These are phyloP conservation scores for Amphipyra berbera DNA, from an alignment of 2,888 invertebrate species.

Conservation along the genomic window DNA sequence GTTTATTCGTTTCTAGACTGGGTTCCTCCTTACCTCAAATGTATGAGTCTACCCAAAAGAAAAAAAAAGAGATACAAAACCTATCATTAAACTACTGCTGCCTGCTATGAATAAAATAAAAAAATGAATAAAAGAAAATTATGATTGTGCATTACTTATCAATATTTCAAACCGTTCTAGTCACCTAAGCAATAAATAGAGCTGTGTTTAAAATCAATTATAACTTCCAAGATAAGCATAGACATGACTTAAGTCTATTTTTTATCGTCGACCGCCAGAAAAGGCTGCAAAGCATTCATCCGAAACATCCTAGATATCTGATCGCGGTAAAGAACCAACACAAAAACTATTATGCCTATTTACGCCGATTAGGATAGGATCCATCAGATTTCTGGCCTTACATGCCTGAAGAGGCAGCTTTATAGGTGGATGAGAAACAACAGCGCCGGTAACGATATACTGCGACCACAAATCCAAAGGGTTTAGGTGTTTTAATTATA, in stretches of 20 bases:
- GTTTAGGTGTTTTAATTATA: neutral
- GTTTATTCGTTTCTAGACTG: no score
- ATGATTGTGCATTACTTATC: no score
- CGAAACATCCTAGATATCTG: slow-evolving; percentile 34
- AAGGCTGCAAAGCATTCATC: slow-evolving; percentile 35
- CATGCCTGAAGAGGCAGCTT: no score
- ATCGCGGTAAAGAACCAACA: slow-evolving; percentile 16
- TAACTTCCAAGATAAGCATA: slow-evolving; percentile 33
- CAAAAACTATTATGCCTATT: slow-evolving; percentile 17
- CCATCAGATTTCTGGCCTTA: no score
- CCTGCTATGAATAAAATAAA: no score
- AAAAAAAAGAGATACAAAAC: no score
- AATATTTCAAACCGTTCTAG: neutral
- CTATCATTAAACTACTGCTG: no score
- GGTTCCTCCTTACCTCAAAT: no score
- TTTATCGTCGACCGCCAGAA: slow-evolving; percentile 11
- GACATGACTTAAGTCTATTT: slow-evolving; percentile 24
- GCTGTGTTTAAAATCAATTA: slow-evolving; percentile 15
- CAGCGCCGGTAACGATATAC: neutral
- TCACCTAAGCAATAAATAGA: slow-evolving; percentile 15
- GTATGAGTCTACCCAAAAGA: no score
- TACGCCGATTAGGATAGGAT: neutral
- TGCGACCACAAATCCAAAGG: neutral
- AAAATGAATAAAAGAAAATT: no score
- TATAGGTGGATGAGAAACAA: no score